A percentile compares a stretch with the other conserved stretches of the same genome.
Conservation (phyloP, 1,140 invertebrate species). For the Drosophila ambigua region DNA sequence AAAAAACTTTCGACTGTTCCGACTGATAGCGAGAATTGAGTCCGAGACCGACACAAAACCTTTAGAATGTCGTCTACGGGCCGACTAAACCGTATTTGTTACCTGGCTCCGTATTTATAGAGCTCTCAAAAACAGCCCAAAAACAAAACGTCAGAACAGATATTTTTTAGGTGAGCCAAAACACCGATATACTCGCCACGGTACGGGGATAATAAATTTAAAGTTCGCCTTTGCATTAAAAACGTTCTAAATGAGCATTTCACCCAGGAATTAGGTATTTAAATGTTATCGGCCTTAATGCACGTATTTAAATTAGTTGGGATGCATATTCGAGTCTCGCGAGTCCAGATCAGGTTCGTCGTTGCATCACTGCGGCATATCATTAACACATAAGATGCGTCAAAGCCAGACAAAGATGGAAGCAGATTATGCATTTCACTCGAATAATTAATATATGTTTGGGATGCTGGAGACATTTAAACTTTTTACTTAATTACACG, state of each 20-base stretch:
- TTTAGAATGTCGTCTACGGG: slow-evolving; percentile 37
- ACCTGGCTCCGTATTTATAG: slow-evolving; percentile 60
- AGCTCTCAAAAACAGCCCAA: slow-evolving; percentile 1
- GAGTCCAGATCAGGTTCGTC: slow-evolving; percentile 11
- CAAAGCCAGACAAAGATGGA: slow-evolving; percentile 9
- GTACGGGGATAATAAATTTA: slow-evolving; percentile 20
- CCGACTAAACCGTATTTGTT: slow-evolving; percentile 50
- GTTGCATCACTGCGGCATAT: slow-evolving; percentile 2
- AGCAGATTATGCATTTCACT: slow-evolving; percentile 7
- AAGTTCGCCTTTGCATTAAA: slow-evolving; percentile 11
- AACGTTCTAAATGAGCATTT: slow-evolving; percentile 23
- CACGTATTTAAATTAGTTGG: slow-evolving; percentile 27
- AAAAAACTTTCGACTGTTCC: slow-evolving; percentile 51
- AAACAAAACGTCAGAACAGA: background rate
- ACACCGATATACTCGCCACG: background rate
- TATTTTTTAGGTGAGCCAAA: slow-evolving; percentile 8
- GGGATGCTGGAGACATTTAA: no score
- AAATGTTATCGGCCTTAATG: slow-evolving; percentile 7
- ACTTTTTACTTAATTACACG: background rate
- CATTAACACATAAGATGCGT: slow-evolving; percentile 19
- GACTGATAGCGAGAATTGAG: background rate
- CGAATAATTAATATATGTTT: background rate
- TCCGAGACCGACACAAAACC: slow-evolving; percentile 4
- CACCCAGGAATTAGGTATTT: slow-evolving; percentile 5
- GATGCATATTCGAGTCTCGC: background rate